These are phyloP conservation scores for Tapera naevia DNA, from an alignment of 2,797 vertebrate species.

Conservation along the genomic window DNA sequence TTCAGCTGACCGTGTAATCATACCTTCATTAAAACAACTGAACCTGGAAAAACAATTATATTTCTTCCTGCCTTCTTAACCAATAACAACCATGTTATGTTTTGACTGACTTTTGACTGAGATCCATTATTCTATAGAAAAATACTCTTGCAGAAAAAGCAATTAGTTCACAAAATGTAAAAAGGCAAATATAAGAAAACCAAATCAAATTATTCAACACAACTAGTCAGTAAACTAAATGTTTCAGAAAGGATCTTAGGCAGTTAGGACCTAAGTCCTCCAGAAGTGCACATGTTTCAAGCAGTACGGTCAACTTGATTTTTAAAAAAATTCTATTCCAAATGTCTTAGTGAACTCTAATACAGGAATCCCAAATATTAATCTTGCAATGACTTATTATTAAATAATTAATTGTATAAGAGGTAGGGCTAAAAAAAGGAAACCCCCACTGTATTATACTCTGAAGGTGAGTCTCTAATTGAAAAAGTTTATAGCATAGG, in stretches of 20 bases:
- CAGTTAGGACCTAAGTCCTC: background rate
- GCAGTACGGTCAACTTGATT: no score
- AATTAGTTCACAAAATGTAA: background rate
- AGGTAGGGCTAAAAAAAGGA: no score
- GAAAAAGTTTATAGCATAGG: no score
- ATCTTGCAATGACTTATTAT: no score
- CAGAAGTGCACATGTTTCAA: background rate
- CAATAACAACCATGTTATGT: background rate
- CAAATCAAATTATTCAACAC: background rate
- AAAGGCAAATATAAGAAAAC: background rate
- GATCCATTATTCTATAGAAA: background rate
- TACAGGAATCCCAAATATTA: no score
- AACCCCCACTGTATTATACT: no score
- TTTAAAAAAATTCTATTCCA: no score
- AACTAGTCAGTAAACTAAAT: background rate
- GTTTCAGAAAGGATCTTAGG: background rate
- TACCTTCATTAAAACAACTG: background rate
- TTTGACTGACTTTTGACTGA: background rate
- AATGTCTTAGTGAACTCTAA: no score
- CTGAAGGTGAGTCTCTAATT: no score
- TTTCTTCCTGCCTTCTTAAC: background rate
- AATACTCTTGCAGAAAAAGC: background rate
- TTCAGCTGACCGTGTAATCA: background rate
- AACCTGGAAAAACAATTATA: background rate
- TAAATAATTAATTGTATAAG: no score